Evolutionary conservation across 2,113 vertebrate species (phyloP).

Genomic region (Gila orcuttii): DNA sequence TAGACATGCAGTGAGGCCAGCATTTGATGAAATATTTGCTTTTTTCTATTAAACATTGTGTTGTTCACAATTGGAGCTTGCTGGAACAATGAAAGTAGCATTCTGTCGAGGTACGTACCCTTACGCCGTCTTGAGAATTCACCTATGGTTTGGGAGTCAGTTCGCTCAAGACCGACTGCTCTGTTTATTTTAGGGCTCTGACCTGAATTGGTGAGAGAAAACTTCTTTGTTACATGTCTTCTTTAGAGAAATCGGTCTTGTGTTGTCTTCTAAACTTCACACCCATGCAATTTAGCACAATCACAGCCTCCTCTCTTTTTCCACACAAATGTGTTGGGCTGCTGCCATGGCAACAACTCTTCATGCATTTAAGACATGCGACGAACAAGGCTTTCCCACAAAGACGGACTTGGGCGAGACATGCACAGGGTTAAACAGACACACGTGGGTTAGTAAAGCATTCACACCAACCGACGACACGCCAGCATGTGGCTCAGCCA

Average conservation of each 20-base stretch:
- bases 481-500: slow-evolving; percentile 1
- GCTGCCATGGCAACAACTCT: slow-evolving; percentile 72
- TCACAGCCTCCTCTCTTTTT: slow-evolving; percentile 55
- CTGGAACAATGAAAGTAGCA: slow-evolving; percentile 64
- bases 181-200: slow-evolving; percentile 99
- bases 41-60: neutral
- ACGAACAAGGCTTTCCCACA: slow-evolving; percentile 46
- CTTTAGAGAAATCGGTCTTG: slow-evolving; percentile 22
- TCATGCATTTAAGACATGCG: slow-evolving; percentile 77
- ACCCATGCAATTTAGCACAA: slow-evolving; percentile 74
- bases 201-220: slow-evolving; percentile 99
- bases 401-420: slow-evolving; percentile 21
- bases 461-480: slow-evolving; percentile 12
- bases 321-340: slow-evolving; percentile 52
- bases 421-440: slow-evolving; percentile 51
- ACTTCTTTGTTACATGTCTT: slow-evolving; percentile 83
- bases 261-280: slow-evolving; percentile 29
- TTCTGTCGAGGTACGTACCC: slow-evolving; percentile 91
- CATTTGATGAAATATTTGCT: neutral
- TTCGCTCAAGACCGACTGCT: slow-evolving; percentile 98
- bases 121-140: slow-evolving; percentile 95
- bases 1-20: neutral
- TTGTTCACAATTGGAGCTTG: neutral
- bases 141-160: slow-evolving; percentile 99
- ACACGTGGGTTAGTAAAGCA: slow-evolving; percentile 26